Evolutionary conservation across 2,797 vertebrate genomes (phyloP).

Genomic region (Pantherophis alleghaniensis): DNA sequence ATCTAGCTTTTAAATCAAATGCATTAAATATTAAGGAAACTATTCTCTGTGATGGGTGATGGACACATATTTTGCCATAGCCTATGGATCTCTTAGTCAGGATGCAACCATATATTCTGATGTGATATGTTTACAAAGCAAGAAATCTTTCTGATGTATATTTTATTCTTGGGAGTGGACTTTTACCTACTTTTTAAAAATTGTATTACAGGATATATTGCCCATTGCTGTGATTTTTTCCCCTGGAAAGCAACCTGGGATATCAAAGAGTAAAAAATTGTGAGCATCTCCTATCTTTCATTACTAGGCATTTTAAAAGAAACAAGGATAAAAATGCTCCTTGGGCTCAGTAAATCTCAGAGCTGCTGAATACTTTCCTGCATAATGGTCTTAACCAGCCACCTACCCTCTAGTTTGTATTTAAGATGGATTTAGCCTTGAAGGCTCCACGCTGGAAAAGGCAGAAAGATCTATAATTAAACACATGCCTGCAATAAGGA

Average conservation of each 20-base stretch:
- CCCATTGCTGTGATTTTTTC: background rate
- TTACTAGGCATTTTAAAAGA: background rate
- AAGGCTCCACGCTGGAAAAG: background rate
- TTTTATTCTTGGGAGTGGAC: background rate
- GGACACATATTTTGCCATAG: background rate
- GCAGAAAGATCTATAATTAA: background rate
- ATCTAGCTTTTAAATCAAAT: background rate
- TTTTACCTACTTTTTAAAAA: background rate
- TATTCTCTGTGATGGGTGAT: background rate
- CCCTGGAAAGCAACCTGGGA: background rate
- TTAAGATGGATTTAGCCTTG: conserved; percentile 8
- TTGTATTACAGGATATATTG: background rate
- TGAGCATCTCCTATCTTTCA: background rate
- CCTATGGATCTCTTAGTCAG: background rate
- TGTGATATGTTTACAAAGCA: background rate
- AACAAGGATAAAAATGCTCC: background rate
- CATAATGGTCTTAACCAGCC: background rate
- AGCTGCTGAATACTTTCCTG: background rate
- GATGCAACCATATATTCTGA: background rate
- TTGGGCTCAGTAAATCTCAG: background rate
- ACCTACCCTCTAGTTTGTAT: conserved; percentile 21
- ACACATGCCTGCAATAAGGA: background rate
- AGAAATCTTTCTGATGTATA: background rate
- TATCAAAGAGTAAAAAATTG: background rate
- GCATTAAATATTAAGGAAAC: background rate